Evolutionary conservation across 2,888 invertebrate genomes (phyloP), one percentile per base, ranked within the genome.

Genomic region (Ellobium chinense): DNA sequence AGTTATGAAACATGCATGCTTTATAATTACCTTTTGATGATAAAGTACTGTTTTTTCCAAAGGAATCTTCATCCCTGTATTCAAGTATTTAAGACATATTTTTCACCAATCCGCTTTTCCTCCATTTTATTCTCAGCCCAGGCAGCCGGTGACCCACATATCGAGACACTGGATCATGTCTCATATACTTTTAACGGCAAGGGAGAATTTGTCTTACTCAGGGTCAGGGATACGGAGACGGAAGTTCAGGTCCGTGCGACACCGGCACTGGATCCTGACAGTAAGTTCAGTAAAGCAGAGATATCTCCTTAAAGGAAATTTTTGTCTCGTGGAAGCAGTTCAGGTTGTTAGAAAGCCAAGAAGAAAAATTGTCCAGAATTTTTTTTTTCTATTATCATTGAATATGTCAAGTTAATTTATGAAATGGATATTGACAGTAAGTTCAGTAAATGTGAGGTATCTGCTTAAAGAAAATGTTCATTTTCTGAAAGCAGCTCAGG

Each of bases 71-170:
- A 14, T 12, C n/a, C 9, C 9, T 62, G n/a, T 12, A 12, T 62
- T 62, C n/a, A 24, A 24, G 24, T 24, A 21, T 18, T 18, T 18
- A 21, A 18, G 12, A 62, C 24, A 62, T 24, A 18, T 62, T 24
- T 69, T 68, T n/a, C n/a, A n/a, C n/a, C n/a, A n/a, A n/a, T n/a
- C n/a, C n/a, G 18, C 29, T 73, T 34, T 14, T 9, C n/a, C 12
- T n/a, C 29, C 27, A 18, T 31, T 7, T 69, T 37, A 46, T 65
- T 78, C 79, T 4, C 83, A 90, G 90, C 90, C 12, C 89, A 88
- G 82, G 90, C 88, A 29, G 89, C 89, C 18, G 91, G 91, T 14
- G 91, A 91, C 80, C 91, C 91, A 7, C 91, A 91, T 76, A 79
- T 91, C 31, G 88, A 89, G 60, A 89, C 91, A 21, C 77, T 90